These are phyloP conservation scores for Biston stratarius DNA, from an alignment of 2,888 invertebrate species.

Conservation along the genomic window DNA sequence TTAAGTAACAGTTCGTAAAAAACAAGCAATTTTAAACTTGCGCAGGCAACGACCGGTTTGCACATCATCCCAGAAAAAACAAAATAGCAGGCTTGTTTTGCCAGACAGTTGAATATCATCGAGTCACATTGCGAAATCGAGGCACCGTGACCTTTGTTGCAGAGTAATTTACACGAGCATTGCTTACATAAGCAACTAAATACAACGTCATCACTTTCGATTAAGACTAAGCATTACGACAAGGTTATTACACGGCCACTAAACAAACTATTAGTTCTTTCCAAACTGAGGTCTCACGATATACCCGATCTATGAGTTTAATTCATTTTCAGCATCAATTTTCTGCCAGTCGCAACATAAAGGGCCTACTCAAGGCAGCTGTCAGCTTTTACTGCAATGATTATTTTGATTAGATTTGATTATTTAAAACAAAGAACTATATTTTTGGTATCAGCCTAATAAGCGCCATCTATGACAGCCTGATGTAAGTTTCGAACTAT, in stretches of 20 bases:
- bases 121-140: conserved; percentile 57
- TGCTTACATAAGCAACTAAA: conserved; percentile 49
- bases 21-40: conserved; percentile 26
- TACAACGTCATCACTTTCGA: conserved; percentile 40
- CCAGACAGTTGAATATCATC: conserved; percentile 49
- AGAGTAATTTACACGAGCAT: conserved; percentile 47
- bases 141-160: conserved; percentile 66
- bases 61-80: conserved; percentile 11
- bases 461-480: no score
- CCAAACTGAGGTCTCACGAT: no score
- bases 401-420: no score
- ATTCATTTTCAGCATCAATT: no score
- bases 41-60: conserved; percentile 34
- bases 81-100: conserved; percentile 40
- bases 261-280: background rate
- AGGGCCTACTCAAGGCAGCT: no score
- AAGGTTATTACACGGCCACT: conserved; percentile 35
- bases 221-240: conserved; percentile 35
- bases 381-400: no score
- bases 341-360: no score
- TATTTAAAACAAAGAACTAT: no score
- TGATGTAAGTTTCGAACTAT: no score
- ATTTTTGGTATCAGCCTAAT: no score
- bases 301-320: no score
- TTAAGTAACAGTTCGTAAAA: background rate